Percentiles rank a stretch among this genome's conserved stretches.
Conservation (phyloP, 2,113 vertebrate species). For the Scolopax mira region DNA sequence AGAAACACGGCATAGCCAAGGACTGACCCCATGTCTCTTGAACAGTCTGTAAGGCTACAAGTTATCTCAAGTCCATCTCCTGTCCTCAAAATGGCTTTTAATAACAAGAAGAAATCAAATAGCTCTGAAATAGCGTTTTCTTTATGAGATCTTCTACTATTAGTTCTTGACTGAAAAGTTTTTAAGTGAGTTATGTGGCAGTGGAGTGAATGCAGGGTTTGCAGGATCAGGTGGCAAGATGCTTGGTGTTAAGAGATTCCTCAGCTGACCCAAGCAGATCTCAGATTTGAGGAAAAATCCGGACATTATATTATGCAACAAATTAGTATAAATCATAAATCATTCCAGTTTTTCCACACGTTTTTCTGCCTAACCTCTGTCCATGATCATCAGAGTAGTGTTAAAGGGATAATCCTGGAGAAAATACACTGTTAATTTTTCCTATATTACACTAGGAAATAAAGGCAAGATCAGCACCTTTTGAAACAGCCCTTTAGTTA, state of each 20-base stretch:
- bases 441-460: background rate
- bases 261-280: background rate
- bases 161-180: background rate
- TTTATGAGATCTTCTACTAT: background rate
- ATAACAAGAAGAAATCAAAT: background rate
- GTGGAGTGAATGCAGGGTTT: background rate
- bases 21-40: background rate
- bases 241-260: background rate
- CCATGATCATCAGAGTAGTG: background rate
- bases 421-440: background rate
- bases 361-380: background rate
- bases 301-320: background rate
- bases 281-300: background rate
- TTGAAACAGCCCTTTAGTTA: background rate
- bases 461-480: background rate
- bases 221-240: background rate
- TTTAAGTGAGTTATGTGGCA: background rate
- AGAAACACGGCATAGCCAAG: background rate
- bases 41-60: background rate
- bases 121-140: background rate
- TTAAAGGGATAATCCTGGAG: too few relatives aligned
- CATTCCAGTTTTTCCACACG: background rate
- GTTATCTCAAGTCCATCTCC: background rate
- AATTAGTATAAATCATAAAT: background rate
- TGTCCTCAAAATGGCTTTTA: background rate